Base-by-base conservation (phyloP, 2,113 vertebrate genomes). In the Syngnathus typhle region DNA sequence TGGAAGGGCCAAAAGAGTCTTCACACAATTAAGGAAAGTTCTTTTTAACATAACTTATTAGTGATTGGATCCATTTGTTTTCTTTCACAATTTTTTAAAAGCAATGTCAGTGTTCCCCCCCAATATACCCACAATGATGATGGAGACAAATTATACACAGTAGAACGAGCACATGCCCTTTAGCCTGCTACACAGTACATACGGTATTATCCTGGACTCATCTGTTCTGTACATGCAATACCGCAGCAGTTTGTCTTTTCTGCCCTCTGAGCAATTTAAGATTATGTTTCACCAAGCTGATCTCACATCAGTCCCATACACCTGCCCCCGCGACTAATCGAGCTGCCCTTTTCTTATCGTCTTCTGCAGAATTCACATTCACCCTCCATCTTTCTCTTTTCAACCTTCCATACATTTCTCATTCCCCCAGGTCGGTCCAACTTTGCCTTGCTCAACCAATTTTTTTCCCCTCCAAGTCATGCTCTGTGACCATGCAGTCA, bases 231-330 rank as follows among this genome's bases (percentile, higher is more conserved):
- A 80, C 82, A 73, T 64, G 69, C 63, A 68, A 75, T 73, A 66
- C 63, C 65, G 65, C 51, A 70, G 77, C 44, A 78, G 55, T 79
- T 75, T 79, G 69, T 81, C 69, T 65, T 77, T 74, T 58, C 76
- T 84, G 80, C 81, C 84, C 87, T 84, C 75, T 72, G 78, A 85
- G 68, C 72, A 70, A 80, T 72, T 76, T 73, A 80, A 82, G 84
- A 82, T 80, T 84, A 84, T 79, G 67, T 82, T 75, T 82, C 74
- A 73, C 76, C 73, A 66, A 68, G 77, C 71, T 75, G 79, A 82
- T 82, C 80, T 76, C 77, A 82, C 76, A 80, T 82, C 68, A 73
- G 79, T 64, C 37, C 39, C 70, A 37, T 72, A 80, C 81, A 71
- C 58, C 75, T 66, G 51, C 46, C 72, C 62, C 62, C 70, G 27